A percentile compares a stretch with the other conserved stretches of the same genome.
These are phyloP conservation scores for Pterocles orientalis DNA, from an alignment of 2,113 vertebrate genomes.

Conservation along the genomic window DNA sequence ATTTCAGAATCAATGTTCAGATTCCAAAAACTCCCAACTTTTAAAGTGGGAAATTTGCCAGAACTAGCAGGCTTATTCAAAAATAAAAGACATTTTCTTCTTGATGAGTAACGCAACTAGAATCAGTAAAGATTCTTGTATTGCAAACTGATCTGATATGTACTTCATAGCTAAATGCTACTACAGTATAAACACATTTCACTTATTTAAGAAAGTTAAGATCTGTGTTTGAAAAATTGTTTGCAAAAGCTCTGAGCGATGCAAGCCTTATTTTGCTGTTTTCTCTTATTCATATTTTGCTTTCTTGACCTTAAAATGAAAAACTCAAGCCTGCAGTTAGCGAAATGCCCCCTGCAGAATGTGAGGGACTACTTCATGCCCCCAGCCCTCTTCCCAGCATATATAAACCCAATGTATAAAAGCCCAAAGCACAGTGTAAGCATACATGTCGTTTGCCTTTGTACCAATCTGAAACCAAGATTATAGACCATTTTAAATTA, in stretches of 20 bases:
- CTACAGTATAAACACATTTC: neutral
- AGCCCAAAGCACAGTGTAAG: fast-evolving
- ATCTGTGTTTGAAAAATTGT: neutral
- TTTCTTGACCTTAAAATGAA: neutral
- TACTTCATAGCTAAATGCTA: neutral
- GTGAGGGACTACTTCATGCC: neutral
- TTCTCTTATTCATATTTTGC: neutral
- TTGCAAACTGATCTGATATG: neutral
- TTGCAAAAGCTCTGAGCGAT: neutral
- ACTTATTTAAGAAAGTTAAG: neutral
- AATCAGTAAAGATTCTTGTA: neutral
- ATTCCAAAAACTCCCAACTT: neutral
- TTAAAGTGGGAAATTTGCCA: neutral
- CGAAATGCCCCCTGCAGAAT: neutral
- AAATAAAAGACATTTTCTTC: neutral
- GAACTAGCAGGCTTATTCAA: neutral
- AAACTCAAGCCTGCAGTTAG: neutral
- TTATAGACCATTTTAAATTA: neutral
- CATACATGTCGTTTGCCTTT: neutral
- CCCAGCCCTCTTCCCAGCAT: neutral
- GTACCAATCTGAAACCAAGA: neutral
- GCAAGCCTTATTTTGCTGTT: neutral
- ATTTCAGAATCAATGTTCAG: neutral
- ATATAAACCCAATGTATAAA: neutral
- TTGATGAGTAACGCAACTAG: neutral